Conservation (phyloP, 2,797 vertebrate species). For the Clarias pachynema region DNA sequence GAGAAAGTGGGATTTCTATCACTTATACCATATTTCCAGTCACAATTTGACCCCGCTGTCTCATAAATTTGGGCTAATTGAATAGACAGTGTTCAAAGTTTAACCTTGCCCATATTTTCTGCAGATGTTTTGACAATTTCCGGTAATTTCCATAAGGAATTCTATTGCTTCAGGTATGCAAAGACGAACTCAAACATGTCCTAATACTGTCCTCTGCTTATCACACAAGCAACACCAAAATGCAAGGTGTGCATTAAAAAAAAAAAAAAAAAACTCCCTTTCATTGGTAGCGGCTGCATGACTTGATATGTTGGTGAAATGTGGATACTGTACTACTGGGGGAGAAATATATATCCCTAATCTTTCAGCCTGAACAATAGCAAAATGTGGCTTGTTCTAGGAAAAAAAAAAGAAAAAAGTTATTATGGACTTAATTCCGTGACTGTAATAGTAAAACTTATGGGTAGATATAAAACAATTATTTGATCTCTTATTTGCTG, state of each 20-base stretch:
- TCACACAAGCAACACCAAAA: constrained; percentile 6
- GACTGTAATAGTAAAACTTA: constrained; percentile 12
- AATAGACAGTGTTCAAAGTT: constrained; percentile 18
- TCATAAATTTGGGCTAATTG: neutral
- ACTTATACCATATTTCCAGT: neutral
- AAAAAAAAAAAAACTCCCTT: too few species aligned
- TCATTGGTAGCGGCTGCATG: neutral
- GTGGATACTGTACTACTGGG: neutral
- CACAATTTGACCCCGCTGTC: constrained; percentile 12
- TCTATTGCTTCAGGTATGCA: constrained; percentile 41
- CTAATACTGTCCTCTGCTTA: constrained; percentile 23
- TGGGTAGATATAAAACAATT: neutral
- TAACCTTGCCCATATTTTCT: constrained; percentile 22
- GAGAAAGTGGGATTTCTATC: constrained; percentile 18
- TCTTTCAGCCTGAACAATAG: neutral
- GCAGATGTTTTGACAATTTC: constrained; percentile 36
- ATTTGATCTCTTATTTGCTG: neutral
- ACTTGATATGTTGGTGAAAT: constrained; percentile 1
- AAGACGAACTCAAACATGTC: neutral
- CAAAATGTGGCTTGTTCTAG: neutral
- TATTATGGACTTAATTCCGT: neutral
- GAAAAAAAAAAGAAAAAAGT: neutral
- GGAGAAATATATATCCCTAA: constrained; percentile 5
- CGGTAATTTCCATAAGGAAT: constrained; percentile 43
- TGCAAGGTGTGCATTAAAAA: neutral